A percentile compares a stretch with the other conserved stretches of the same genome.
Conservation (phyloP, 2,888 invertebrate species). For the Drosophila phalerata region DNA sequence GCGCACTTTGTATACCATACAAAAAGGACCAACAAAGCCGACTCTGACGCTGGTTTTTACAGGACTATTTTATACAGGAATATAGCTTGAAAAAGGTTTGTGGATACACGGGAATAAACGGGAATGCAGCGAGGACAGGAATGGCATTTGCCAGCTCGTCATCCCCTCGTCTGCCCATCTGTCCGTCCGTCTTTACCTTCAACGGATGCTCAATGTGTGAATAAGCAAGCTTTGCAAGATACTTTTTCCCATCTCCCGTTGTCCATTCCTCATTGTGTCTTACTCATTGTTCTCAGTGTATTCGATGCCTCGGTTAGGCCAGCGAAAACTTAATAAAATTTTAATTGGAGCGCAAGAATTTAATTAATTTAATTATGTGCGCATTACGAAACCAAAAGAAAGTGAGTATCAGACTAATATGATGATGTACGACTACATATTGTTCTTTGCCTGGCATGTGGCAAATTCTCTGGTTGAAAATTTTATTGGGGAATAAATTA, state of each 20-base stretch:
- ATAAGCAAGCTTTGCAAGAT: slow-evolving; percentile 70
- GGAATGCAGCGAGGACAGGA: slow-evolving; percentile 19
- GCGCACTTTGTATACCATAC: slow-evolving; percentile 14
- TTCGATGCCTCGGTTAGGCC: slow-evolving; percentile 38
- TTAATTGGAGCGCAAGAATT: slow-evolving; percentile 83
- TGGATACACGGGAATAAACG: neutral
- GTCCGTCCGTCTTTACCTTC: neutral
- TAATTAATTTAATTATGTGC: slow-evolving; percentile 80
- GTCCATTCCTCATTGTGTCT: slow-evolving; percentile 42
- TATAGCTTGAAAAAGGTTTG: slow-evolving; percentile 51
- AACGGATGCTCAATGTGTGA: slow-evolving; percentile 62
- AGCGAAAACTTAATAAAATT: slow-evolving; percentile 76
- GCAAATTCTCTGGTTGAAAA: neutral
- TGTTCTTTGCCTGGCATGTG: neutral
- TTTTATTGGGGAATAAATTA: neutral
- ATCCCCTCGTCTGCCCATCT: slow-evolving; percentile 9
- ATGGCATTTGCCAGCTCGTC: slow-evolving; percentile 52
- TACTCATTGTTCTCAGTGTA: slow-evolving; percentile 22
- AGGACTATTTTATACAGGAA: slow-evolving; percentile 39
- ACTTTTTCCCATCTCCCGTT: slow-evolving; percentile 27
- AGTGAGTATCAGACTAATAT: slow-evolving; percentile 38
- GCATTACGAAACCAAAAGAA: slow-evolving; percentile 36
- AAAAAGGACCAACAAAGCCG: slow-evolving; percentile 54
- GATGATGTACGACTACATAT: slow-evolving; percentile 10
- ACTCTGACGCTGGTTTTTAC: slow-evolving; percentile 17